Conservation (phyloP, 1,140 invertebrate genomes). For the Ylistrum balloti region DNA sequence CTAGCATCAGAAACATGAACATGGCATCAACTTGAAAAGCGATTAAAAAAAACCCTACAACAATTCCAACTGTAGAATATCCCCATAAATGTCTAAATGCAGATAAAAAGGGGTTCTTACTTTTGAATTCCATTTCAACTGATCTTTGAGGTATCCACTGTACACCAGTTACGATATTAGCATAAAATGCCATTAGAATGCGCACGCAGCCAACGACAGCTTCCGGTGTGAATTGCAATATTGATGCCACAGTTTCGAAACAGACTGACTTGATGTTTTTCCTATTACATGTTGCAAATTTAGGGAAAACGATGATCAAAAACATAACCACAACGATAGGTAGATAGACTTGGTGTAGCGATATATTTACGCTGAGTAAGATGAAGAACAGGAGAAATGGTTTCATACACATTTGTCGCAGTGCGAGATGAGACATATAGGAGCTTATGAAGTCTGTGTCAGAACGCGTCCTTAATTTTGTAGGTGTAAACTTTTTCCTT, state of each 20-base stretch:
- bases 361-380: constrained; percentile 67
- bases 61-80: constrained; percentile 68
- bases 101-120: constrained; percentile 75
- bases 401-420: constrained; percentile 79
- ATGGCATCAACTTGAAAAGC: constrained; percentile 62
- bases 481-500: constrained; percentile 67
- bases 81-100: constrained; percentile 76
- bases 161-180: constrained; percentile 69
- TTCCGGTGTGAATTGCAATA: constrained; percentile 79
- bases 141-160: constrained; percentile 77
- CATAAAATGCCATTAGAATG: constrained; percentile 71
- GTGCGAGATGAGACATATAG: constrained; percentile 75
- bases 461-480: constrained; percentile 71
- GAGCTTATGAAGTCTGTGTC: constrained; percentile 76
- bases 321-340: constrained; percentile 77
- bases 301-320: constrained; percentile 75
- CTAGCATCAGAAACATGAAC: constrained; percentile 69
- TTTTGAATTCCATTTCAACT: constrained; percentile 76
- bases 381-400: constrained; percentile 74
- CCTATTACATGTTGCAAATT: constrained; percentile 74
- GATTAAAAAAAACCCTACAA: constrained; percentile 60
- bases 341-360: constrained; percentile 69
- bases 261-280: constrained; percentile 74
- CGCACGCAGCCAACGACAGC: constrained; percentile 75
- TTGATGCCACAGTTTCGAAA: constrained; percentile 75